These are phyloP conservation scores for Diarsia brunnea DNA, from an alignment of 2,888 invertebrate species.

Conservation along the genomic window DNA sequence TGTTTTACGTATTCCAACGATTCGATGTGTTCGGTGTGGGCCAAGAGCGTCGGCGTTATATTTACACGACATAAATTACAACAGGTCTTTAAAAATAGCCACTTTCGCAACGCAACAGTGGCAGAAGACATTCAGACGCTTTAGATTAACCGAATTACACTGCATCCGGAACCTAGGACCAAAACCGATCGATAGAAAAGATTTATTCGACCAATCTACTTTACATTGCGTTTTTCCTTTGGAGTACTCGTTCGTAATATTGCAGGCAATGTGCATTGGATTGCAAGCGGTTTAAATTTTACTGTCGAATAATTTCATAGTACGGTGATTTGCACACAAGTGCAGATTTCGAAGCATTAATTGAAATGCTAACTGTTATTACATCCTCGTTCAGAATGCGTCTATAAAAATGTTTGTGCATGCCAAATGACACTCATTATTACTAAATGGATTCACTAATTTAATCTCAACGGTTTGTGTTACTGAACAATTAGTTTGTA, in stretches of 20 bases:
- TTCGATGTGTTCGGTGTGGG: constrained; percentile 41
- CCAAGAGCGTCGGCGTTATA: constrained; percentile 57
- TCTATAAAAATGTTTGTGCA: constrained; percentile 47
- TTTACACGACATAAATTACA: constrained; percentile 66
- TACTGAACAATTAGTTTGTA: constrained; percentile 5
- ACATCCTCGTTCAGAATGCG: constrained; percentile 35
- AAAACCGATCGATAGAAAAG: constrained; percentile 23
- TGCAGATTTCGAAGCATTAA: constrained; percentile 50
- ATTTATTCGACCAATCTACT: constrained; percentile 54
- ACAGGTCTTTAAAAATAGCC: constrained; percentile 59
- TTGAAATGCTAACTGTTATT: constrained; percentile 56
- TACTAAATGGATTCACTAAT: constrained; percentile 36
- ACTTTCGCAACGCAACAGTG: constrained; percentile 49
- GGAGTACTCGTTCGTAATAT: constrained; percentile 13
- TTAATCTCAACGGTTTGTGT: constrained; percentile 16
- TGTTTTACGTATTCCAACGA: constrained; percentile 51
- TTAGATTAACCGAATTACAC: constrained; percentile 43
- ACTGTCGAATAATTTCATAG: constrained; percentile 39
- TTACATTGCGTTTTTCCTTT: constrained; percentile 52
- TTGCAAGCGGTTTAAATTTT: constrained; percentile 29
- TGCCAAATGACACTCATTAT: constrained; percentile 52
- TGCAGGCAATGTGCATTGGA: constrained; percentile 33
- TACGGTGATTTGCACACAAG: constrained; percentile 49
- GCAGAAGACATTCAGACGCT: constrained; percentile 40
- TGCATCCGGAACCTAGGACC: constrained; percentile 57